These are phyloP conservation scores for Cephus nigrinus DNA, from an alignment of 2,888 invertebrate species.

Conservation along the genomic window DNA sequence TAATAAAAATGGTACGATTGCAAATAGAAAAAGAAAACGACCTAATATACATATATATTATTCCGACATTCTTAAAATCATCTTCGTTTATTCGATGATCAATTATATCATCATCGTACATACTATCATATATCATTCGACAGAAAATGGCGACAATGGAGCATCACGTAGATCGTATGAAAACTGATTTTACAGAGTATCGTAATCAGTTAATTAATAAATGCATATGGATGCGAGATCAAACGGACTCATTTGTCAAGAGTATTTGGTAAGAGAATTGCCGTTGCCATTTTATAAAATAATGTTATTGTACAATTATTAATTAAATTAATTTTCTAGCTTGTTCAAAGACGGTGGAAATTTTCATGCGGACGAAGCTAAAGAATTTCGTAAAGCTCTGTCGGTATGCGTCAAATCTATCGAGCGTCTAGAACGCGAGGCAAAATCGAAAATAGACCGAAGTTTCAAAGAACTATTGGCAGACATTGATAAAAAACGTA, in stretches of 20 bases:
- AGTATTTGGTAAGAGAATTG: conserved; percentile 25
- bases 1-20: background rate
- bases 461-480: conserved; percentile 15
- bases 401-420: conserved; percentile 23
- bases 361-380: conserved; percentile 31
- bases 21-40: background rate
- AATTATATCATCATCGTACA: background rate
- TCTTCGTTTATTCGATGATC: background rate
- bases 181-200: background rate
- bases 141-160: background rate
- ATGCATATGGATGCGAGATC: conserved; percentile 18
- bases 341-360: conserved; percentile 36
- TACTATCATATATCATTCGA: background rate
- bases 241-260: conserved; percentile 28
- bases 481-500: conserved; percentile 22
- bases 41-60: background rate
- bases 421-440: conserved; percentile 23
- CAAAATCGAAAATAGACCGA: conserved; percentile 26
- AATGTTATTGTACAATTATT: conserved; percentile 1
- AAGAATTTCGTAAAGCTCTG: conserved; percentile 25
- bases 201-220: conserved; percentile 14
- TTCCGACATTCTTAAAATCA: background rate
- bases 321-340: conserved; percentile 18
- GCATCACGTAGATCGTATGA: background rate
- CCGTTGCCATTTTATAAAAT: background rate